Conservation (phyloP, 1,140 invertebrate genomes). For the Cylas formicarius region DNA sequence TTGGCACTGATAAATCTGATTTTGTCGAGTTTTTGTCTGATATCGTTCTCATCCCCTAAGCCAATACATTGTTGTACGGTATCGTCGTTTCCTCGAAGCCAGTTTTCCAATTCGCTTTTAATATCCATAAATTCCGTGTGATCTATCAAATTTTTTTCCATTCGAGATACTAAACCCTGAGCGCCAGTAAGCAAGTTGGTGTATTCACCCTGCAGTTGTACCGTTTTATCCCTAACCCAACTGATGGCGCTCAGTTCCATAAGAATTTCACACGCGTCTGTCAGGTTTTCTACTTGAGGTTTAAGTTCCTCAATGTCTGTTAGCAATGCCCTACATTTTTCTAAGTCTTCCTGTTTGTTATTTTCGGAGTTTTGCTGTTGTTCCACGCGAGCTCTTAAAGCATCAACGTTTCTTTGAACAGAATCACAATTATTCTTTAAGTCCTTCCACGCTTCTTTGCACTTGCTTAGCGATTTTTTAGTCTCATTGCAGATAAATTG, state of each 20-base stretch:
- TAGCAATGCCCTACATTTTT: conserved; percentile 65
- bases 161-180: conserved; percentile 70
- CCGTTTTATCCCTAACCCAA: conserved; percentile 76
- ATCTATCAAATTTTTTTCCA: conserved; percentile 82
- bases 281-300: conserved; percentile 70
- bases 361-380: conserved; percentile 65
- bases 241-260: conserved; percentile 78
- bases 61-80: conserved; percentile 75
- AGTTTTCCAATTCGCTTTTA: conserved; percentile 72
- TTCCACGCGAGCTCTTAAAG: conserved; percentile 60
- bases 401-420: conserved; percentile 71
- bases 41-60: conserved; percentile 67
- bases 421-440: conserved; percentile 69
- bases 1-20: conserved; percentile 62
- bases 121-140: conserved; percentile 83
- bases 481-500: conserved; percentile 74
- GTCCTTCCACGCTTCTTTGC: conserved; percentile 79
- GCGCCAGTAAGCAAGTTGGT: conserved; percentile 67
- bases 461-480: conserved; percentile 67
- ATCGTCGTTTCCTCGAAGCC: conserved; percentile 69
- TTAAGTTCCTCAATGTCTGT: conserved; percentile 72
- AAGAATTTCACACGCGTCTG: conserved; percentile 78
- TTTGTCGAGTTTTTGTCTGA: conserved; percentile 79
- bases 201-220: conserved; percentile 74
- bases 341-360: conserved; percentile 72